phyloP scores from a whole-genome alignment of 37 sponge, comb jelly and placozoan genomes.

The Ianthella basta region DNA sequence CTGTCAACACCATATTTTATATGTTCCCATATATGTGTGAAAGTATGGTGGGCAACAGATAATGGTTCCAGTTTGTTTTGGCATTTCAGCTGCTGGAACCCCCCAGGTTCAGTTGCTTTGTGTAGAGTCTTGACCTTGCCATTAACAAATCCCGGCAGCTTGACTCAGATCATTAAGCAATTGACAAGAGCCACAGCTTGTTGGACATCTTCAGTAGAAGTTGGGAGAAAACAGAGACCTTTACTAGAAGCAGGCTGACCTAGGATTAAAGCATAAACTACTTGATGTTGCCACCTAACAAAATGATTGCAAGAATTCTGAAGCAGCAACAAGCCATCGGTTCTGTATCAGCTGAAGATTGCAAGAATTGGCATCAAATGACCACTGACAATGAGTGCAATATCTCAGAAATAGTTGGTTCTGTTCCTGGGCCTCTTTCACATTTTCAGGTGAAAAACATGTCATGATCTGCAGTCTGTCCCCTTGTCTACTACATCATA shows the following conservation, averaged over 20 bases:
- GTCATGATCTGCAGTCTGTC: slow-evolving; percentile 18
- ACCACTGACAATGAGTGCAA: slow-evolving; percentile 26
- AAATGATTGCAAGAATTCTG: slow-evolving; percentile 30
- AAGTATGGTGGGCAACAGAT: slow-evolving; percentile 1
- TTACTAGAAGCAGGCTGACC: slow-evolving; percentile 19
- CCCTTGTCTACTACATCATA: neutral
- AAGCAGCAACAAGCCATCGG: slow-evolving; percentile 44
- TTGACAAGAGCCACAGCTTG: slow-evolving; percentile 11
- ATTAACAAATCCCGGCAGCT: slow-evolving; percentile 23
- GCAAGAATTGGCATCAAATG: slow-evolving; percentile 36
- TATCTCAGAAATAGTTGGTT: slow-evolving; percentile 13
- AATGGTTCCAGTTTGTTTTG: slow-evolving; percentile 28
- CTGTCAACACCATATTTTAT: too few species aligned
- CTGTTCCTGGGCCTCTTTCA: slow-evolving; percentile 2
- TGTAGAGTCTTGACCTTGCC: slow-evolving; percentile 23
- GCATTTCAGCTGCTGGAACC: slow-evolving; percentile 9
- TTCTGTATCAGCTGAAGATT: slow-evolving; percentile 23
- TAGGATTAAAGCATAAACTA: slow-evolving; percentile 33
- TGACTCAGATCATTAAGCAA: slow-evolving; percentile 5
- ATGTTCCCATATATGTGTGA: too few species aligned
- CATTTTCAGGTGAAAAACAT: slow-evolving; percentile 27
- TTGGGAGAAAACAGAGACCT: slow-evolving; percentile 37
- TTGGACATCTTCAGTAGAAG: slow-evolving; percentile 26
- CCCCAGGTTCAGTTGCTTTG: slow-evolving; percentile 38
- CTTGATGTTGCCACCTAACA: slow-evolving; percentile 14